Evolutionary conservation across 2,113 vertebrate genomes (phyloP).

Genomic region (Columba janthina): DNA sequence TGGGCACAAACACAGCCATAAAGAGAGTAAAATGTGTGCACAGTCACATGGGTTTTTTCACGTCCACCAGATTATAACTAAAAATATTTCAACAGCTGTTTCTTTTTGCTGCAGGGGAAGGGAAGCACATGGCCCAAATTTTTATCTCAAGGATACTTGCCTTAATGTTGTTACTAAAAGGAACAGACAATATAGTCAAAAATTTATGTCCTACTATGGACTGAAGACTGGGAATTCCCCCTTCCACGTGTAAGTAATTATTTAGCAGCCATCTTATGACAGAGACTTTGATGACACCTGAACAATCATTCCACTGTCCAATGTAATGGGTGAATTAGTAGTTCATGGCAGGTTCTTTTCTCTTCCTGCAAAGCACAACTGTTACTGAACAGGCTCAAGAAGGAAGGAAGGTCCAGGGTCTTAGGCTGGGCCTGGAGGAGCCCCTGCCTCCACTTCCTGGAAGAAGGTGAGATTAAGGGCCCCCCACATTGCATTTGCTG

Average conservation of each 20-base stretch:
- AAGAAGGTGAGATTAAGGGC: neutral
- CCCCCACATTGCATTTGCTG: neutral
- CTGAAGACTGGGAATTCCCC: neutral
- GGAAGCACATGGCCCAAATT: neutral
- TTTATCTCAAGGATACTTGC: neutral
- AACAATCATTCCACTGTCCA: neutral
- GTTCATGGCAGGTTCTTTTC: neutral
- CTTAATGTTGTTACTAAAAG: neutral
- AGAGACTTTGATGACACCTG: neutral
- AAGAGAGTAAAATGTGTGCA: neutral
- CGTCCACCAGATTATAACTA: neutral
- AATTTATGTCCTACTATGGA: neutral
- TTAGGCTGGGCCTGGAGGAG: neutral
- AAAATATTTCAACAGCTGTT: slow-evolving; percentile 24
- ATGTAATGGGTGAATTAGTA: neutral
- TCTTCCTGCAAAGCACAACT: neutral
- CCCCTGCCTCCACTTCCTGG: neutral
- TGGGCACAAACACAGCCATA: neutral
- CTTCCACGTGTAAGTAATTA: neutral
- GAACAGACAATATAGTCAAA: neutral
- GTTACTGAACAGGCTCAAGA: neutral
- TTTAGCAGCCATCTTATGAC: neutral
- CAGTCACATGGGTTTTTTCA: neutral
- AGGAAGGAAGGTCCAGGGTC: neutral
- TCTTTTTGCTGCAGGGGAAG: slow-evolving; percentile 1